Conservation (phyloP, 2,797 vertebrate genomes). For the Poeciliopsis turneri region DNA sequence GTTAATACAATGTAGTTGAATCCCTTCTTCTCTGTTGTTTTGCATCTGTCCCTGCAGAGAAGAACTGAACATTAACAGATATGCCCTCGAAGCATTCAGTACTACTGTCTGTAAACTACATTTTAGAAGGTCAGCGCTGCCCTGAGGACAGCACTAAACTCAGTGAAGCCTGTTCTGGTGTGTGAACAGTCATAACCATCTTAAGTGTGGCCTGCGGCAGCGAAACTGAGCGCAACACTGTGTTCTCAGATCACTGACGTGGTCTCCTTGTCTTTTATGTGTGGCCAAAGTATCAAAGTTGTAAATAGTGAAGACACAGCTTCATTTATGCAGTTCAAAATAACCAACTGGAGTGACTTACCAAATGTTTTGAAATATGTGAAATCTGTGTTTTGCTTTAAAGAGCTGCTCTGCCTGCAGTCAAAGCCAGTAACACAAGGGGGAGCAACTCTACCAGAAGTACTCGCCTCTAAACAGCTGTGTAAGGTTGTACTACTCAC, state of each 20-base stretch:
- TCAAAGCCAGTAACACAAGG: constrained; percentile 75
- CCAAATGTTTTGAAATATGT: background rate
- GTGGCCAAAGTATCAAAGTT: constrained; percentile 13
- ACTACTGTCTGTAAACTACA: constrained; percentile 61
- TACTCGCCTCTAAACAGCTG: constrained; percentile 13
- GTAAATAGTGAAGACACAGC: constrained; percentile 7
- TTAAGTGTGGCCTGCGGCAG: constrained; percentile 63
- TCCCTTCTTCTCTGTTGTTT: constrained; percentile 44
- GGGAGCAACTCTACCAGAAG: constrained; percentile 82
- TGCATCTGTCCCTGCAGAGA: constrained; percentile 49
- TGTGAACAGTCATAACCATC: constrained; percentile 63
- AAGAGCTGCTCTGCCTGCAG: constrained; percentile 25
- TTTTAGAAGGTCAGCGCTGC: constrained; percentile 71
- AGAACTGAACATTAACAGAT: constrained; percentile 66
- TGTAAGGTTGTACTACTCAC: constrained; percentile 26
- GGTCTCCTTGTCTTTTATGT: constrained; percentile 43
- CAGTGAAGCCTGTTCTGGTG: constrained; percentile 76
- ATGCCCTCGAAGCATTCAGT: constrained; percentile 56
- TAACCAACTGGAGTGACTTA: background rate
- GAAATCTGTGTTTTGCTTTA: background rate
- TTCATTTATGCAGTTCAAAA: constrained; percentile 9
- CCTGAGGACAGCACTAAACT: constrained; percentile 79
- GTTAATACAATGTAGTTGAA: constrained; percentile 15
- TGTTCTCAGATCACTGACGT: constrained; percentile 52
- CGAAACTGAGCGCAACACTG: constrained; percentile 50